Base-by-base conservation (phyloP, 23 tunicate genomes). In the Phallusia fumigata region DNA sequence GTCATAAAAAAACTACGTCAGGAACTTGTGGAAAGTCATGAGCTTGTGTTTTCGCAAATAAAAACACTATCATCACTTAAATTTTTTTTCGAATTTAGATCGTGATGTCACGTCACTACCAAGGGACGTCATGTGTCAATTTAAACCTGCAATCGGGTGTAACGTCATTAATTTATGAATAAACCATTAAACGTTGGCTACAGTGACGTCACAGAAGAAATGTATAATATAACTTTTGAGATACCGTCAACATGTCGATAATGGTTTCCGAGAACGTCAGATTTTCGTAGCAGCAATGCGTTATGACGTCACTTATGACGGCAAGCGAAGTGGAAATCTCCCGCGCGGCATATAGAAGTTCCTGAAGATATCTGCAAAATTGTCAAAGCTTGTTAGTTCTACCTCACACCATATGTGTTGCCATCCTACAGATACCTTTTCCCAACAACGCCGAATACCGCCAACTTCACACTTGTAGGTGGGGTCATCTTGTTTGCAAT, bases 201-300 rank as follows among this genome's bases (percentile, higher is more conserved):
- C n/a, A n/a, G n/a, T n/a, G n/a, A n/a, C n/a, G n/a, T n/a, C n/a
- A n/a, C n/a, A n/a, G n/a, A n/a, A n/a, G n/a, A n/a, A n/a, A n/a
- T n/a, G n/a, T n/a, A n/a, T n/a, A n/a, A n/a, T n/a, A n/a, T n/a
- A n/a, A n/a, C n/a, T n/a, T n/a, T n/a, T n/a, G n/a, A n/a, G n/a
- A n/a, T 58, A 58, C 69, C 69, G 16, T 58, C 69, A 58, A 24
- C 69, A 58, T 36, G 30, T 64, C 82, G 31, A 78, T 84, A 0
- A 64, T 35, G 18, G n/a, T 53, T 36, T 33, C 52, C 11, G 95
- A 90, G 77, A 85, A 90, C 26, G 76, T 64, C 40, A 75, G 74
- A 76, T 90, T 90, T 74, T 90, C 80, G 78, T 76, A 82, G 79
- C 86, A 85, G 77, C 95, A 90, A 79, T 90, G 95, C 40, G 77